Base-by-base conservation (phyloP, 2,797 vertebrate genomes). In the Champsocephalus esox region DNA sequence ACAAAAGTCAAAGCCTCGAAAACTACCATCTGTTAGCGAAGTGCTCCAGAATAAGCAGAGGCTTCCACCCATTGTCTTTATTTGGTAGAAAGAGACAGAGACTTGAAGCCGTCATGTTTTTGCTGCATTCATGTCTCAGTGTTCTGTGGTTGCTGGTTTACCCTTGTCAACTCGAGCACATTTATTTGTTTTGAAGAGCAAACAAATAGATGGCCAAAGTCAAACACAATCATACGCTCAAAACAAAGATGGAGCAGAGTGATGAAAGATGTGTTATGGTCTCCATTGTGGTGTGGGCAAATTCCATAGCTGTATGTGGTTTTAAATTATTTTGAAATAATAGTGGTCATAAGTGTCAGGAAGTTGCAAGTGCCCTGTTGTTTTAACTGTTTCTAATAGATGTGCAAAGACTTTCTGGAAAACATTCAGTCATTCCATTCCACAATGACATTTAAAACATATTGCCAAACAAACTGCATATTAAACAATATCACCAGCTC, bases 31-130 rank as follows among this genome's bases (percentile, higher is more conserved):
- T 84, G 74, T 91, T 83, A 88, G 80, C 80, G 77, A 73, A 65
- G 70, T 24, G 44, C 52, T 60, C 16, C 82, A 66, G 49, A 82
- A 82, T 79, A 71, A 74, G 66, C 54, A 54, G 71, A 21, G 77
- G 51, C 80, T 84, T 91, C 75, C 34, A 77, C 55, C 79, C 72
- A 38, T 38, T 74, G 75, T 89, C 87, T 92, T 93, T 85, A 91
- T 90, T 83, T 88, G 73, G 80, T 87, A 85, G 76, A 76, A 86
- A 82, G 49, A 66, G 60, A 45, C 54, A 45, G 54, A n/a, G 57
- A 64, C 65, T 52, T 51, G 51, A 50, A 56, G 65, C 72, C 80
- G 82, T 84, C 52, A 84, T 61, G 46, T 66, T 19, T 65, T 71
- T 62, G 10, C 70, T 24, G 38, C 50, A 52, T 69, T 68, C 12